phyloP scores from a whole-genome alignment of 2,113 vertebrate genomes.

The Stercorarius parasiticus region DNA sequence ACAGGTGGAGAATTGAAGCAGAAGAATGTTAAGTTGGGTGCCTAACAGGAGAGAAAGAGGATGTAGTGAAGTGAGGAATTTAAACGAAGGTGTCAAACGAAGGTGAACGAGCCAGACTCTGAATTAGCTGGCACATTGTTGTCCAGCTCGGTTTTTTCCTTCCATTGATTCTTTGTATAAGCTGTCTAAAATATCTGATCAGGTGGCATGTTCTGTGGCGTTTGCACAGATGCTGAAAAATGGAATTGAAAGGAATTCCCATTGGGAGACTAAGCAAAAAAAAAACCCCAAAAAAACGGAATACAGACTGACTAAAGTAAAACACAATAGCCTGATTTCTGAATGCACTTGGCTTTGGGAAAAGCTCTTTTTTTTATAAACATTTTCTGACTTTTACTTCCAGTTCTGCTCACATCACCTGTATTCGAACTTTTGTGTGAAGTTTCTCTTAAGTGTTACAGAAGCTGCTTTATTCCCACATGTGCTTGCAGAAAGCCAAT shows the following conservation, averaged over 20 bases:
- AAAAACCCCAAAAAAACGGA: neutral
- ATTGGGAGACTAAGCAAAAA: neutral
- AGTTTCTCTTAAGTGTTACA: neutral
- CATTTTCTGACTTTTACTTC: neutral
- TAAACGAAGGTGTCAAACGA: neutral
- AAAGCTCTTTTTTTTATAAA: neutral
- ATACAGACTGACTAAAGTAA: neutral
- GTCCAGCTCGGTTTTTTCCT: neutral
- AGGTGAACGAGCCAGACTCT: neutral
- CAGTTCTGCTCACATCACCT: neutral
- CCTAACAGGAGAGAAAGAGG: neutral
- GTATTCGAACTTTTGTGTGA: neutral
- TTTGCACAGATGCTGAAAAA: neutral
- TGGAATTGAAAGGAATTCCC: neutral
- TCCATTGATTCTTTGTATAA: neutral
- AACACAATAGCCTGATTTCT: neutral
- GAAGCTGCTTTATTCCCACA: neutral
- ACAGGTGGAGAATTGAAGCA: neutral
- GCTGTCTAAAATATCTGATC: neutral
- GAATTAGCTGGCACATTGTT: neutral
- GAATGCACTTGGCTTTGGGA: neutral
- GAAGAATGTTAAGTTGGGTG: neutral
- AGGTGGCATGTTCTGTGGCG: neutral
- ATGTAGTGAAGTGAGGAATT: neutral
- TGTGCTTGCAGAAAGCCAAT: neutral